phyloP scores from a whole-genome alignment of 1,140 invertebrate species.

The Drosophila neocordata region DNA sequence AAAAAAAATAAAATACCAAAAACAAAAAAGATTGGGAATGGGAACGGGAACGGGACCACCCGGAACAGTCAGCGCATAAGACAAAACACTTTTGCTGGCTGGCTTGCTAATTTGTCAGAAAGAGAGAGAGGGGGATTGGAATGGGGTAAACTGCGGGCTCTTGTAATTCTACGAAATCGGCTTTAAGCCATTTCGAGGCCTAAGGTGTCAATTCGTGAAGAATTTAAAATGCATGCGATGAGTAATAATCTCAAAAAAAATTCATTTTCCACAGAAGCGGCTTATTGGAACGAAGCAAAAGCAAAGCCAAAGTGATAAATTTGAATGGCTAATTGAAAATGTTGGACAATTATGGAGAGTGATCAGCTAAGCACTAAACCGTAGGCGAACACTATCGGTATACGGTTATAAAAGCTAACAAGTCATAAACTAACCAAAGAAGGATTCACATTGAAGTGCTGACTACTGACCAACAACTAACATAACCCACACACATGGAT shows the following conservation, averaged over 20 bases:
- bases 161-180: slow-evolving; percentile 77
- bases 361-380: slow-evolving; percentile 31
- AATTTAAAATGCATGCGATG: slow-evolving; percentile 73
- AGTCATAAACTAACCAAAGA: slow-evolving; percentile 45
- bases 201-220: slow-evolving; percentile 77
- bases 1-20: slow-evolving; percentile 31
- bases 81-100: slow-evolving; percentile 45
- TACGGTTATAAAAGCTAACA: slow-evolving; percentile 16
- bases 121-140: slow-evolving; percentile 5
- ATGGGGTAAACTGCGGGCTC: slow-evolving; percentile 26
- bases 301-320: slow-evolving; percentile 56
- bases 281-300: slow-evolving; percentile 25
- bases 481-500: slow-evolving; percentile 35
- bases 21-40: slow-evolving; percentile 35
- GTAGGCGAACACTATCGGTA: slow-evolving; percentile 20
- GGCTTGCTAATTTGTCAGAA: slow-evolving; percentile 67
- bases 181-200: slow-evolving; percentile 52
- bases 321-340: slow-evolving; percentile 64
- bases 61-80: slow-evolving; percentile 22
- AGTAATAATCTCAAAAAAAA: slow-evolving; percentile 59
- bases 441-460: slow-evolving; percentile 36
- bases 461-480: slow-evolving; percentile 58
- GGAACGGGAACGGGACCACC: slow-evolving; percentile 58
- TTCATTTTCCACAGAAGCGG: slow-evolving; percentile 36
- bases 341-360: slow-evolving; percentile 62